phyloP scores from a whole-genome alignment of 2,113 vertebrate genomes.

The Pelusios castaneus region DNA sequence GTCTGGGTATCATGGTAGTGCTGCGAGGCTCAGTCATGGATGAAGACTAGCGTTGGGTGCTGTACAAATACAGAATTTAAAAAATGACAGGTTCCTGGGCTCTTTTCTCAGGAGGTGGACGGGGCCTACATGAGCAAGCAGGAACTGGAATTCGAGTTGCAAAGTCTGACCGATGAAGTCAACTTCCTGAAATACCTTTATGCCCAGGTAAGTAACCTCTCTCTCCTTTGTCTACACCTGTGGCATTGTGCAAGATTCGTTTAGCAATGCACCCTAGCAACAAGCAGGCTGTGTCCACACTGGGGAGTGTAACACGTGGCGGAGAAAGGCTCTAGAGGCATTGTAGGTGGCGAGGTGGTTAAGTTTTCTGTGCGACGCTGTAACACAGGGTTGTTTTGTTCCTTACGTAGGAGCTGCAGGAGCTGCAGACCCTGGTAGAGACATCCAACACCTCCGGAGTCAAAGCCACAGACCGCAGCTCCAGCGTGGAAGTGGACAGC shows the following conservation, averaged over 20 bases:
- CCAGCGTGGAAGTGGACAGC: conserved; percentile 86
- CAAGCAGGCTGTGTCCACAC: too few species aligned
- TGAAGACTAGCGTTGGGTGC: neutral
- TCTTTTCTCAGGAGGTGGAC: conserved; percentile 84
- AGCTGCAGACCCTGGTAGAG: conserved; percentile 84
- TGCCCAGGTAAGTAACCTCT: conserved; percentile 77
- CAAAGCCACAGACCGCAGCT: conserved; percentile 88
- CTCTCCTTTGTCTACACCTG: neutral
- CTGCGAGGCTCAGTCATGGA: neutral
- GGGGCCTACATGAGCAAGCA: conserved; percentile 92
- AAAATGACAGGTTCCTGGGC: neutral
- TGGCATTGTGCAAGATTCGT: neutral
- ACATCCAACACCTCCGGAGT: conserved; percentile 88
- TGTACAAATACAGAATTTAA: neutral
- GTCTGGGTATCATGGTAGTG: neutral
- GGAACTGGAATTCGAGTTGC: conserved; percentile 86
- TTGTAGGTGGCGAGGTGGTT: neutral
- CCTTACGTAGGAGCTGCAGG: conserved; percentile 82
- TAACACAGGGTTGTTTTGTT: neutral
- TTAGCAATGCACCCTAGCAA: too few species aligned
- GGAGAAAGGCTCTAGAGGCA: too few species aligned
- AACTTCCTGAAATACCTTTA: conserved; percentile 90
- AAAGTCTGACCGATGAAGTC: conserved; percentile 89
- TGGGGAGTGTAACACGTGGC: too few species aligned
- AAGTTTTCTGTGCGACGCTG: neutral